Percentiles rank a stretch among this genome's conserved stretches.
These are phyloP conservation scores for Epinotia bilunana DNA, from an alignment of 2,888 invertebrate species.

Conservation along the genomic window DNA sequence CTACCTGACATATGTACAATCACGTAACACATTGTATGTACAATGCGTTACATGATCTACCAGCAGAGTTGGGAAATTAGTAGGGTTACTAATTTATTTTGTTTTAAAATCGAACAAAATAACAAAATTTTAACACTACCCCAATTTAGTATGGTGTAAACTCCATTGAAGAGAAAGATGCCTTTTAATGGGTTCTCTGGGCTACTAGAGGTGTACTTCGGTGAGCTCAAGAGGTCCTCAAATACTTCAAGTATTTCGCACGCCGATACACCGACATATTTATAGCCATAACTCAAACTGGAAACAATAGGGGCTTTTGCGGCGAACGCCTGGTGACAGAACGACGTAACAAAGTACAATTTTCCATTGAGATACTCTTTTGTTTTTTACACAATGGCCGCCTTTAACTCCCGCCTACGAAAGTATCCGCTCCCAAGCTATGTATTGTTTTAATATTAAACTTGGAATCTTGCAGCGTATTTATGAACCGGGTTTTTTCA, in stretches of 20 bases:
- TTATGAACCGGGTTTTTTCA: conserved; percentile 42
- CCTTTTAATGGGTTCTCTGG: background rate
- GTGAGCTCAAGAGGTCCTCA: background rate
- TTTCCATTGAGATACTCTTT: background rate
- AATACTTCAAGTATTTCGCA: conserved; percentile 28
- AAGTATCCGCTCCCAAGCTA: conserved; percentile 52
- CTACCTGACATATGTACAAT: too few species aligned
- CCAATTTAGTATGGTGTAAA: too few species aligned
- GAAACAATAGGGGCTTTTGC: conserved; percentile 56
- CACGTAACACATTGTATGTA: too few species aligned
- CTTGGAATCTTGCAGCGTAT: conserved; percentile 44
- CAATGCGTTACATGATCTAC: too few species aligned
- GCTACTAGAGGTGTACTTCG: background rate
- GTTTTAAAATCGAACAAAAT: too few species aligned
- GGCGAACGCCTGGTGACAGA: conserved; percentile 49
- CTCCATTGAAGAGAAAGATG: too few species aligned
- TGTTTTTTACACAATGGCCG: background rate
- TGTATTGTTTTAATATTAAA: conserved; percentile 55
- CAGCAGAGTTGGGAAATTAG: too few species aligned
- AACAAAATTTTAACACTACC: too few species aligned
- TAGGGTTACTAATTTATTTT: too few species aligned
- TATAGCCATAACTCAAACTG: conserved; percentile 54
- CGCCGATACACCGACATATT: conserved; percentile 46
- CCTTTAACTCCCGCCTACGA: conserved; percentile 48
- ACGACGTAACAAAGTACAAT: background rate